These are phyloP conservation scores for Drosophila subsilvestris DNA, from an alignment of 2,888 invertebrate species.

Conservation along the genomic window DNA sequence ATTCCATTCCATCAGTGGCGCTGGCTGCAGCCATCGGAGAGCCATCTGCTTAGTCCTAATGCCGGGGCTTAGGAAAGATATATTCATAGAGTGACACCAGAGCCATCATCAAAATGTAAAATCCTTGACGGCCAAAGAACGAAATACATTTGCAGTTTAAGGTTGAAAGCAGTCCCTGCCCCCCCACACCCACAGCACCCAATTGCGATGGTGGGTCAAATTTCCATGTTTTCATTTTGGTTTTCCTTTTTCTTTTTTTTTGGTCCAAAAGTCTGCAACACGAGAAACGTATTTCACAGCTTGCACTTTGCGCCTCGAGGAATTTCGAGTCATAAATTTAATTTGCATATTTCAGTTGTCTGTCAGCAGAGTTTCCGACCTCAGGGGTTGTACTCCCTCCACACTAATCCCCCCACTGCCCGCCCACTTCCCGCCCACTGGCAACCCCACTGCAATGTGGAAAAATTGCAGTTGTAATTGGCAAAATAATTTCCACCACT, in stretches of 20 bases:
- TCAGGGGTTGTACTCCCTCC: not conserved
- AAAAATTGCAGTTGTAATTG: slow-evolving; percentile 65
- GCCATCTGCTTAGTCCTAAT: slow-evolving; percentile 47
- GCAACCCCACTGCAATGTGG: slow-evolving; percentile 6
- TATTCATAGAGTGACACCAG: slow-evolving; percentile 42
- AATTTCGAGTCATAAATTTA: slow-evolving; percentile 55
- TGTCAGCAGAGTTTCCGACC: slow-evolving; percentile 13
- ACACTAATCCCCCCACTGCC: not conserved
- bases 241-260: slow-evolving; percentile 7
- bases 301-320: slow-evolving; percentile 40
- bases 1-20: slow-evolving; percentile 24
- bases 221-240: slow-evolving; percentile 11
- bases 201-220: slow-evolving; percentile 27
- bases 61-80: slow-evolving; percentile 33
- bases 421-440: not conserved
- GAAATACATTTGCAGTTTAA: slow-evolving; percentile 42
- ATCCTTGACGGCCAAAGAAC: slow-evolving; percentile 42
- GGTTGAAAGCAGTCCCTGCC: slow-evolving; percentile 24
- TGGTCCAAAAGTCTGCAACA: slow-evolving; percentile 52
- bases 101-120: slow-evolving; percentile 47
- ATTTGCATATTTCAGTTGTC: slow-evolving; percentile 59
- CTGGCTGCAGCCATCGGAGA: slow-evolving; percentile 34
- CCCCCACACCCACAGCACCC: not conserved
- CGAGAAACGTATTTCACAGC: slow-evolving; percentile 42
- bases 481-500: slow-evolving; percentile 51